Evolutionary conservation across 1,140 invertebrate genomes (phyloP).

Genomic region (Hypsibius dujardini): DNA sequence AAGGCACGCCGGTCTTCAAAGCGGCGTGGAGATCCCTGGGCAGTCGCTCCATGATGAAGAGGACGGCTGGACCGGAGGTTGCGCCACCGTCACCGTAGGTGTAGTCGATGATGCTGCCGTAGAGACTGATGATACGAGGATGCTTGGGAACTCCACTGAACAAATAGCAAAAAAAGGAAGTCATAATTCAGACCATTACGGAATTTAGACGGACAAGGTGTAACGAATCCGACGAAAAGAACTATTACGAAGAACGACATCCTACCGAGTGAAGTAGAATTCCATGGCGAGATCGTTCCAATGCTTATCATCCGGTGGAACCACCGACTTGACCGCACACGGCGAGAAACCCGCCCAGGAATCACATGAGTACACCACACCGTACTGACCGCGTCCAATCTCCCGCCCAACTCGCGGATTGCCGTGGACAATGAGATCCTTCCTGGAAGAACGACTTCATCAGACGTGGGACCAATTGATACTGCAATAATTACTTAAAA

Average conservation of each 20-base stretch:
- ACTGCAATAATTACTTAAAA: no score
- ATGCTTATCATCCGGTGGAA: conserved; percentile 71
- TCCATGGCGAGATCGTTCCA: conserved; percentile 81
- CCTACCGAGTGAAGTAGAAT: conserved; percentile 60
- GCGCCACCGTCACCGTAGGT: conserved; percentile 41
- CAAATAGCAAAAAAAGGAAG: not conserved
- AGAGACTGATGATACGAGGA: conserved; percentile 56
- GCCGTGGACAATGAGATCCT: conserved; percentile 53
- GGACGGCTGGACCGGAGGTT: conserved; percentile 47
- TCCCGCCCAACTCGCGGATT: conserved; percentile 53
- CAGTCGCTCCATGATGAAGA: conserved; percentile 53
- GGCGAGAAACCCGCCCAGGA: conserved; percentile 50
- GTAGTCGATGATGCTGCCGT: conserved; percentile 66
- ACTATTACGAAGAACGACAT: conserved; percentile 20
- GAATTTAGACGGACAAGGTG: no score
- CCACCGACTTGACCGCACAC: conserved; percentile 72
- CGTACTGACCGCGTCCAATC: conserved; percentile 74
- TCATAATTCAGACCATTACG: no score
- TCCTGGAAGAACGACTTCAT: conserved; percentile 40
- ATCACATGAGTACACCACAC: conserved; percentile 70
- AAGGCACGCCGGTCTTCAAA: conserved; percentile 50
- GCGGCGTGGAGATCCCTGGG: conserved; percentile 61
- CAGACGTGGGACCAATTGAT: no score
- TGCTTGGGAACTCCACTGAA: conserved; percentile 61
- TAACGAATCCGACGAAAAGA: not conserved